Percentiles rank a stretch among this genome's conserved stretches.
phyloP scores from a whole-genome alignment of 2,113 vertebrate species.

The Chaenocephalus aceratus region DNA sequence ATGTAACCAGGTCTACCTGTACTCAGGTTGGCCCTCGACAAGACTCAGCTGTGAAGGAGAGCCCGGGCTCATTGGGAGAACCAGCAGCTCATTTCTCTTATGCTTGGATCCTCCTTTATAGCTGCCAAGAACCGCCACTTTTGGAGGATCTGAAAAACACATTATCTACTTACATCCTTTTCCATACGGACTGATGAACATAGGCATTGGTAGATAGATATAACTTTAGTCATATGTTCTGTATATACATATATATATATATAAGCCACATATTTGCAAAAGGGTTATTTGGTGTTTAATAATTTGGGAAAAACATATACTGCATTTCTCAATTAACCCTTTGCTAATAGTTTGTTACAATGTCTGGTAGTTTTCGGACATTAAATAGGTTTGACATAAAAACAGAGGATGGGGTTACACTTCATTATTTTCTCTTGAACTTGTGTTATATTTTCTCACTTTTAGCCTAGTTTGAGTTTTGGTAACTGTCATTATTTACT shows the following conservation, averaged over 20 bases:
- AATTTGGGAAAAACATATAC: no score
- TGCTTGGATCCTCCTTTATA: slow-evolving; percentile 66
- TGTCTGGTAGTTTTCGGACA: neutral
- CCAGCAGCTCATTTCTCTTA: slow-evolving; percentile 73
- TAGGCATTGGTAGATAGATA: neutral
- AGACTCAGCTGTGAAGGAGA: slow-evolving; percentile 82
- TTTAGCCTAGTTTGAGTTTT: neutral
- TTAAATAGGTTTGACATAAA: neutral
- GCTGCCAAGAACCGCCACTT: slow-evolving; percentile 82
- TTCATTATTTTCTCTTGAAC: neutral
- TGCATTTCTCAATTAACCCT: no score
- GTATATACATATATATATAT: no score
- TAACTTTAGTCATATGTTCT: neutral
- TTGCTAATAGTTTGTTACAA: neutral
- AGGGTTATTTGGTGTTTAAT: no score
- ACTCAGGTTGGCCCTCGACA: slow-evolving; percentile 75
- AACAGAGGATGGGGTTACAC: no score
- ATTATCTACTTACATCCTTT: neutral
- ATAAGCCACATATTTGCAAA: no score
- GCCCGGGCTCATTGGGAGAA: slow-evolving; percentile 88
- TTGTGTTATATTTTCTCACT: neutral
- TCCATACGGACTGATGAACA: fast-evolving
- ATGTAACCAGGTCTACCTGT: slow-evolving; percentile 63
- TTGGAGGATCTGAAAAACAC: slow-evolving; percentile 78
- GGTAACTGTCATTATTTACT: neutral